Percentiles rank a stretch among this genome's conserved stretches.
Evolutionary conservation across 2,888 invertebrate species (phyloP).

Genomic region (Lydus trimaculatus): DNA sequence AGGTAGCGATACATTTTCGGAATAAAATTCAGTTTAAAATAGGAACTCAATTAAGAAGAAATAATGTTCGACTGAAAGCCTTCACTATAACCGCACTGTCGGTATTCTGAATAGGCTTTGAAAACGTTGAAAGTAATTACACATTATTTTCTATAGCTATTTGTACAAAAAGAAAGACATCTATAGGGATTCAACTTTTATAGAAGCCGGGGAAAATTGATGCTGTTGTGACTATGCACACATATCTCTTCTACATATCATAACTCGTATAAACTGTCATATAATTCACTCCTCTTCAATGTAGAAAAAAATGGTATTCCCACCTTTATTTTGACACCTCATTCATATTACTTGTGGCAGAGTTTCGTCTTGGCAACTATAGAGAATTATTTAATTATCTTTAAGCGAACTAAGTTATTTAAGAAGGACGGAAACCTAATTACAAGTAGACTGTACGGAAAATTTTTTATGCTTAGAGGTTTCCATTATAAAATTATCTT

Average conservation of each 20-base stretch:
- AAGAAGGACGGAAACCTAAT: neutral
- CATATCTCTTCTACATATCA: too few relatives aligned
- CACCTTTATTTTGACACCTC: neutral
- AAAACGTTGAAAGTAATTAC: neutral
- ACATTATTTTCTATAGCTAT: neutral
- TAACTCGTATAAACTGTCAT: too few relatives aligned
- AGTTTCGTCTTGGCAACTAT: neutral
- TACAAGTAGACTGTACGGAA: neutral
- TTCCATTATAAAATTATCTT: neutral
- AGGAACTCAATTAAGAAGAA: conserved; percentile 3
- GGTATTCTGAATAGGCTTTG: neutral
- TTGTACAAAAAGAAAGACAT: neutral
- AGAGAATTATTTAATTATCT: neutral
- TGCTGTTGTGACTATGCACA: too few relatives aligned
- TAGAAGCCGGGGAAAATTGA: neutral
- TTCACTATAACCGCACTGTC: neutral
- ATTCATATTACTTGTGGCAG: neutral
- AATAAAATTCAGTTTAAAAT: neutral
- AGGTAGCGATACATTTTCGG: neutral
- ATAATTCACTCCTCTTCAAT: neutral
- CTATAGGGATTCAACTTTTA: neutral
- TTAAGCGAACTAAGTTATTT: neutral
- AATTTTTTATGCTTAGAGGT: neutral
- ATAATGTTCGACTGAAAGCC: neutral
- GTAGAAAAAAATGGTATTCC: neutral